A percentile compares a stretch with the other conserved stretches of the same genome.
Conservation (phyloP, 2,113 vertebrate species). For the Miniopterus natalensis region DNA sequence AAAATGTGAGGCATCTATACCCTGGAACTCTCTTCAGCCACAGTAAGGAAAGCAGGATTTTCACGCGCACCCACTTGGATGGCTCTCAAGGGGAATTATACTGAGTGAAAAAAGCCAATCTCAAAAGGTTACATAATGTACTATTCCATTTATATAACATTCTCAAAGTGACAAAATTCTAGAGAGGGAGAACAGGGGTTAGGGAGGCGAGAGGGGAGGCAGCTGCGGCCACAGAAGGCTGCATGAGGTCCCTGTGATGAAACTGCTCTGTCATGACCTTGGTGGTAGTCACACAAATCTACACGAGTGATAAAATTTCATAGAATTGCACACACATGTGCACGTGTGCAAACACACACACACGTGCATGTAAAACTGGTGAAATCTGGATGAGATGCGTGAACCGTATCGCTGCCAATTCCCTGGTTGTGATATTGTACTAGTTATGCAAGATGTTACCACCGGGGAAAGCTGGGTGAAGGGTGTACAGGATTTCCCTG, state of each 20-base stretch:
- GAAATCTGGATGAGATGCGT: not conserved
- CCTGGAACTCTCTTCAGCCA: too few species aligned
- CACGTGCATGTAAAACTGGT: not conserved
- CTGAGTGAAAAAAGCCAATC: not conserved
- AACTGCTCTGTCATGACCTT: not conserved
- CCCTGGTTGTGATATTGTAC: not conserved
- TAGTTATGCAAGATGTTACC: not conserved
- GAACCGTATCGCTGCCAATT: not conserved
- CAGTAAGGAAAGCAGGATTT: not conserved
- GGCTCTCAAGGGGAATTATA: not conserved
- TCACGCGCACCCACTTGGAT: not conserved
- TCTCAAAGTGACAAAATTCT: conserved; percentile 6
- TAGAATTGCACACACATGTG: not conserved
- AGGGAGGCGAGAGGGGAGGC: not conserved
- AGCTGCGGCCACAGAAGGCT: not conserved
- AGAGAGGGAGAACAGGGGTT: not conserved
- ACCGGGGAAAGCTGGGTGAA: not conserved
- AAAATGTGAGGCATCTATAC: not conserved
- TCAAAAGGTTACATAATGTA: not conserved
- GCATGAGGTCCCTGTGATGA: not conserved
- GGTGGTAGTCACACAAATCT: not conserved
- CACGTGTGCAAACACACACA: not conserved
- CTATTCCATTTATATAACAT: not conserved
- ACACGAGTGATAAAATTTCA: not conserved
- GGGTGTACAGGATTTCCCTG: not conserved